Evolutionary conservation across 2,113 vertebrate species (phyloP).

Genomic region (Cisticola juncidis): DNA sequence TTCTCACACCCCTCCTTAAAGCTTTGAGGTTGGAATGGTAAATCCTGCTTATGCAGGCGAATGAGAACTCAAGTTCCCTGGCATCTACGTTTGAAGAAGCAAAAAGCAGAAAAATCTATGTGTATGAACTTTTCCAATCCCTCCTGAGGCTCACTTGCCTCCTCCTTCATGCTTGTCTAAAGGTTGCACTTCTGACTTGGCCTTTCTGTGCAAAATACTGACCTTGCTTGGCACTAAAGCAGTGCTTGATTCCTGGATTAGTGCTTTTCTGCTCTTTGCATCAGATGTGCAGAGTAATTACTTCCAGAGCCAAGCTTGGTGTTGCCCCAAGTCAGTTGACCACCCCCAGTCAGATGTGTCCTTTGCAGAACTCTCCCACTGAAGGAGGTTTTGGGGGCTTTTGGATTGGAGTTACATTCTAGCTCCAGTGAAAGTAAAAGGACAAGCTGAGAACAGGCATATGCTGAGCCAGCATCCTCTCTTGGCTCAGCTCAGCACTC

Average conservation of each 20-base stretch:
- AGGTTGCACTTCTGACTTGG: not conserved
- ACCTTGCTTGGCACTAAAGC: not conserved
- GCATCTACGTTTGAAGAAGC: not conserved
- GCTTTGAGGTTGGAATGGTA: not conserved
- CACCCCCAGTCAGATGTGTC: not conserved
- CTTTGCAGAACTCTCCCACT: not conserved
- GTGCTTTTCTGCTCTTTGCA: not conserved
- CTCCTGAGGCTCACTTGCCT: not conserved
- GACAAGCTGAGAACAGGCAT: not conserved
- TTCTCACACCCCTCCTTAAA: not conserved
- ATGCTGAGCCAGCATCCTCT: conserved; percentile 52
- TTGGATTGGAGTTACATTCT: not conserved
- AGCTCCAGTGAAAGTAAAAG: not conserved
- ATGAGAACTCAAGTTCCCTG: not conserved
- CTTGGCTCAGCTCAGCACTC: conserved; percentile 33
- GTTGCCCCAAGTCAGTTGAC: not conserved
- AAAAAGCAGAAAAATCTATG: not conserved
- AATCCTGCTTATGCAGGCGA: not conserved
- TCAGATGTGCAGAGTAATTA: not conserved
- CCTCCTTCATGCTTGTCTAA: not conserved
- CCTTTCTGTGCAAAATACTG: not conserved
- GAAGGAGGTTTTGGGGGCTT: not conserved
- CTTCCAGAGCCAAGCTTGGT: not conserved
- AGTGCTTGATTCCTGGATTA: not conserved
- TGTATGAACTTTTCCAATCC: not conserved